Conservation (phyloP, 2,888 invertebrate species). For the Diadegma fenestrale region DNA sequence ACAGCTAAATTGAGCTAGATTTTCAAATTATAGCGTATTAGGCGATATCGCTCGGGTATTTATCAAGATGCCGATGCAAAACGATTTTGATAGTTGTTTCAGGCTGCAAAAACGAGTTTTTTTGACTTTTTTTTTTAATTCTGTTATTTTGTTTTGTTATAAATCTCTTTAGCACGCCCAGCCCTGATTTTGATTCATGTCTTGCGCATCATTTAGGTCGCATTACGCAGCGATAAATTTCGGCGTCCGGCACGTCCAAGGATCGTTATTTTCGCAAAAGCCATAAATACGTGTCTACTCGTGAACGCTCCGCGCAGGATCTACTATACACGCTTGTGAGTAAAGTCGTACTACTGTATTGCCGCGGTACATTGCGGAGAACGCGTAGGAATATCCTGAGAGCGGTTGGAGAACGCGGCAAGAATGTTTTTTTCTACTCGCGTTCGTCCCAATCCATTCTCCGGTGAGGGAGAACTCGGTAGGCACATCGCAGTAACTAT, state of each 20-base stretch:
- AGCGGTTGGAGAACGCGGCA: conserved; percentile 55
- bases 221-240: conserved; percentile 79
- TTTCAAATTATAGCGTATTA: conserved; percentile 70
- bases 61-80: conserved; percentile 26
- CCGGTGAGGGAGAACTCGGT: conserved; percentile 40
- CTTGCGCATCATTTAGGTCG: conserved; percentile 76
- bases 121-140: conserved; percentile 6
- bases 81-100: conserved; percentile 29
- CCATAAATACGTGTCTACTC: conserved; percentile 72
- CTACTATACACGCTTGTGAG: conserved; percentile 52
- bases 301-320: conserved; percentile 50
- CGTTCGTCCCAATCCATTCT: conserved; percentile 32
- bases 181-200: conserved; percentile 77
- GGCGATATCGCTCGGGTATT: conserved; percentile 42
- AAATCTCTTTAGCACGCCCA: conserved; percentile 59
- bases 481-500: conserved; percentile 52
- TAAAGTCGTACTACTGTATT: conserved; percentile 57
- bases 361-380: conserved; percentile 35
- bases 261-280: conserved; percentile 74
- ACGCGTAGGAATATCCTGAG: conserved; percentile 72
- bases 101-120: neutral
- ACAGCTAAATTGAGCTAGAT: conserved; percentile 71
- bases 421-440: conserved; percentile 47
- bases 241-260: conserved; percentile 65
- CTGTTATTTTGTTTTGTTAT: conserved; percentile 29